These are phyloP conservation scores for Poecilia gillii DNA, from an alignment of 2,797 vertebrate species.

Conservation along the genomic window DNA sequence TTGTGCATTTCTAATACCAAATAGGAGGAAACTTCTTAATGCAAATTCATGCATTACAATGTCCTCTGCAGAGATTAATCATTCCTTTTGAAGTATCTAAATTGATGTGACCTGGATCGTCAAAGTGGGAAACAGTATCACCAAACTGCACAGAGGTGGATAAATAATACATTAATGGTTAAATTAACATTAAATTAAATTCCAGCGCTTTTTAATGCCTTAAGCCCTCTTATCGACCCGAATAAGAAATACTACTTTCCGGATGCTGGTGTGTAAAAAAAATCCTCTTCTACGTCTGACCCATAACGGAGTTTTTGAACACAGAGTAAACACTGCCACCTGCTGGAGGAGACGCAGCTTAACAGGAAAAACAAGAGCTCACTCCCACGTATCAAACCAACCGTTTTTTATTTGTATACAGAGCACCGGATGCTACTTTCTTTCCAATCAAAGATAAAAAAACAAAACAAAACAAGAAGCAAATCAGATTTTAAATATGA, in stretches of 20 bases:
- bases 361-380: conserved; percentile 3
- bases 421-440: conserved; percentile 53
- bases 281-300: neutral
- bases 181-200: neutral
- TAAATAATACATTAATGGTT: neutral
- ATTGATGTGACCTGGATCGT: neutral
- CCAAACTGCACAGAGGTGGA: neutral
- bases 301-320: neutral
- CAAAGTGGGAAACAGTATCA: neutral
- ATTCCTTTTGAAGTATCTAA: neutral
- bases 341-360: conserved; percentile 32
- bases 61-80: neutral
- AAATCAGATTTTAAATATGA: conserved; percentile 52
- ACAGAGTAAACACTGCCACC: conserved; percentile 52
- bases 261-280: neutral
- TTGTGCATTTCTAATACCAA: neutral
- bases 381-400: conserved; percentile 43
- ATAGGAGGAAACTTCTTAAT: neutral
- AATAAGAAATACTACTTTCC: neutral
- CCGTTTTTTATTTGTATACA: conserved; percentile 70
- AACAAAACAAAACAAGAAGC: conserved; percentile 33
- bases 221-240: neutral
- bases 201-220: neutral
- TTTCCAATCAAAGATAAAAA: conserved; percentile 42
- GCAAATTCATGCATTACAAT: neutral